Percentiles rank a stretch among this genome's conserved stretches.
Conservation (phyloP, 1,140 invertebrate genomes). For the Drosophila kohkoa region DNA sequence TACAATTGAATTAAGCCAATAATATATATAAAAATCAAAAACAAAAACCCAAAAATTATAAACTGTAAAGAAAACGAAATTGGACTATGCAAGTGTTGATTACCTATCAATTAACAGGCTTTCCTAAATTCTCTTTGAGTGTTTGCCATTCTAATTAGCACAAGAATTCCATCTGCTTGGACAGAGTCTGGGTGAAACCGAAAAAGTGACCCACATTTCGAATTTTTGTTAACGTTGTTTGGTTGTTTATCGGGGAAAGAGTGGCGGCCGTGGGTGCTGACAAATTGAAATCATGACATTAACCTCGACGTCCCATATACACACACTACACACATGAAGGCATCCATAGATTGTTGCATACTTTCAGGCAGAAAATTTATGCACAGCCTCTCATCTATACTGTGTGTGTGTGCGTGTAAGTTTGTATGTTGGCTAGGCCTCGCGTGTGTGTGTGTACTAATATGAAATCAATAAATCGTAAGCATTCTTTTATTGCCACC, state of each 20-base stretch:
- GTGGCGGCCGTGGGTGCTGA: slow-evolving; percentile 29
- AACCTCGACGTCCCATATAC: slow-evolving; percentile 45
- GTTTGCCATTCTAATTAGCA: slow-evolving; percentile 36
- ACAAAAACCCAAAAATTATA: too few species aligned
- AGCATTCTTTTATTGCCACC: slow-evolving; percentile 70
- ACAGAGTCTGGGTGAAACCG: slow-evolving; percentile 29
- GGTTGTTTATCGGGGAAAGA: too few species aligned
- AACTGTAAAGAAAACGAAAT: slow-evolving; percentile 46
- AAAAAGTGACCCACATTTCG: slow-evolving; percentile 50
- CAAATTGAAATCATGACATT: slow-evolving; percentile 77
- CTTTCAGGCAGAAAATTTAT: slow-evolving; percentile 73
- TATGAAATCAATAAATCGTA: slow-evolving; percentile 81
- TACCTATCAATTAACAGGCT: slow-evolving; percentile 67
- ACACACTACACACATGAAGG: slow-evolving; percentile 28
- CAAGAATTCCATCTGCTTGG: slow-evolving; percentile 6
- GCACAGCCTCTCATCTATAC: slow-evolving; percentile 43
- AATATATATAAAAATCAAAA: too few species aligned
- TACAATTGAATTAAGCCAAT: not conserved
- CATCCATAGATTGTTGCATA: slow-evolving; percentile 61
- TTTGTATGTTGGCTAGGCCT: slow-evolving; percentile 1
- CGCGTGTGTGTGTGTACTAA: slow-evolving; percentile 49
- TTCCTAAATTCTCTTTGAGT: slow-evolving; percentile 36
- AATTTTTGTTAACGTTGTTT: slow-evolving; percentile 12
- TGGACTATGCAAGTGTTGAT: slow-evolving; percentile 53
- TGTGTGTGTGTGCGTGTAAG: slow-evolving; percentile 13